Conservation (phyloP, 2,797 vertebrate species). For the Anolis apletophallus region DNA sequence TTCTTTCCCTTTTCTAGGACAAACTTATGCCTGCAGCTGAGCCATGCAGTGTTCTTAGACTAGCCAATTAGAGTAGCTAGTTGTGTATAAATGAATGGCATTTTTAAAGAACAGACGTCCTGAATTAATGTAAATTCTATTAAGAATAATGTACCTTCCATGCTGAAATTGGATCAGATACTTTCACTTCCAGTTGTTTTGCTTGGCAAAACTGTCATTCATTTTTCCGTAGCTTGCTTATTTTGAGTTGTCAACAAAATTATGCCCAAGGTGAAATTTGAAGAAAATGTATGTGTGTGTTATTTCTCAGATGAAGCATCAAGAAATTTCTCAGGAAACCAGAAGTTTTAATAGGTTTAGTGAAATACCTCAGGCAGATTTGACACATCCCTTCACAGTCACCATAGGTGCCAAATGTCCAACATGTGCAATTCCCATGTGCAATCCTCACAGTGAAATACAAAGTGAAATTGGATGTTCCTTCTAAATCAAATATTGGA, state of each 20-base stretch:
- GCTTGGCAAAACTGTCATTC: constrained; percentile 55
- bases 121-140: constrained; percentile 56
- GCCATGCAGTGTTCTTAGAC: constrained; percentile 44
- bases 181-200: constrained; percentile 60
- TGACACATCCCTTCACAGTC: background rate
- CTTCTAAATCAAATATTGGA: background rate
- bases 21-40: constrained; percentile 68
- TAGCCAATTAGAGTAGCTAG: constrained; percentile 58
- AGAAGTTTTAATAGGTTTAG: constrained; percentile 30
- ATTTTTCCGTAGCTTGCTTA: constrained; percentile 52
- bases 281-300: background rate
- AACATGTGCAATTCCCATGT: background rate
- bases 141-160: constrained; percentile 51
- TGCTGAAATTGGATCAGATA: constrained; percentile 49
- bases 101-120: constrained; percentile 62
- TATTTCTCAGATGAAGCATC: background rate
- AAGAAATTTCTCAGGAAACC: background rate
- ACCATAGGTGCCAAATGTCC: background rate
- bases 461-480: background rate
- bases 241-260: background rate
- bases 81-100: constrained; percentile 63
- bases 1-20: constrained; percentile 68
- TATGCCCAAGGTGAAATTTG: background rate
- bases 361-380: constrained; percentile 45
- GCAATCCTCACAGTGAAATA: background rate